A percentile compares a stretch with the other conserved stretches of the same genome.
Evolutionary conservation across 2,797 vertebrate genomes (phyloP).

Genomic region (Dendrocincla fuliginosa): DNA sequence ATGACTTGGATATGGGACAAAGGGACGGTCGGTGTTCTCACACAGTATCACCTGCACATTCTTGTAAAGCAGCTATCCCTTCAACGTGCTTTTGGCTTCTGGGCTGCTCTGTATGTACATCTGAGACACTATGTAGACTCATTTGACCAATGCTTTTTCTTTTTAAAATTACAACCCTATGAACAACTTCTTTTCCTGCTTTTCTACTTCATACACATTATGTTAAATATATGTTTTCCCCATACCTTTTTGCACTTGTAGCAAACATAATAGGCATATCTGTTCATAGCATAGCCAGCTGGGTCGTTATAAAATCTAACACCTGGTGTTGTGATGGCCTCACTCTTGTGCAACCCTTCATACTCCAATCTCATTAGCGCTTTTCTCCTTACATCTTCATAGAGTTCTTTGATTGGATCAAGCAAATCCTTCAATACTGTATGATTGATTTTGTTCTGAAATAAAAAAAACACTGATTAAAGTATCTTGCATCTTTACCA

Average conservation of each 20-base stretch:
- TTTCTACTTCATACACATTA: neutral
- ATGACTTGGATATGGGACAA: neutral
- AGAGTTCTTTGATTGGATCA: slow-evolving; percentile 97
- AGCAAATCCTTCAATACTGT: slow-evolving; percentile 95
- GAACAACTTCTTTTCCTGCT: neutral
- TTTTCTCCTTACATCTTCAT: slow-evolving; percentile 97
- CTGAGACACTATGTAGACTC: neutral
- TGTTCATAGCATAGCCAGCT: slow-evolving; percentile 97
- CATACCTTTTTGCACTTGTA: slow-evolving; percentile 99
- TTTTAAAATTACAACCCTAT: neutral
- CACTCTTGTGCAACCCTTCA: slow-evolving; percentile 97
- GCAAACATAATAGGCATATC: slow-evolving; percentile 99
- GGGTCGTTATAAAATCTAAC: slow-evolving; percentile 98
- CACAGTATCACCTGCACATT: neutral
- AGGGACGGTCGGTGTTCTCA: neutral
- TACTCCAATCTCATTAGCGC: slow-evolving; percentile 98
- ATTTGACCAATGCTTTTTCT: neutral
- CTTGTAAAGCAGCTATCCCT: neutral
- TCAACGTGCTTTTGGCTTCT: neutral
- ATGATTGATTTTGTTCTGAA: slow-evolving; percentile 99
- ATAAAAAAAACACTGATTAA: neutral
- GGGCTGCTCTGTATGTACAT: neutral
- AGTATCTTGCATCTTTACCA: neutral
- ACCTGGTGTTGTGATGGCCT: slow-evolving; percentile 97
- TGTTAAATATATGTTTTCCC: neutral